Evolutionary conservation across 2,888 invertebrate genomes (phyloP), one percentile per base, ranked within the genome.

Genomic region (Uropetala carovei): DNA sequence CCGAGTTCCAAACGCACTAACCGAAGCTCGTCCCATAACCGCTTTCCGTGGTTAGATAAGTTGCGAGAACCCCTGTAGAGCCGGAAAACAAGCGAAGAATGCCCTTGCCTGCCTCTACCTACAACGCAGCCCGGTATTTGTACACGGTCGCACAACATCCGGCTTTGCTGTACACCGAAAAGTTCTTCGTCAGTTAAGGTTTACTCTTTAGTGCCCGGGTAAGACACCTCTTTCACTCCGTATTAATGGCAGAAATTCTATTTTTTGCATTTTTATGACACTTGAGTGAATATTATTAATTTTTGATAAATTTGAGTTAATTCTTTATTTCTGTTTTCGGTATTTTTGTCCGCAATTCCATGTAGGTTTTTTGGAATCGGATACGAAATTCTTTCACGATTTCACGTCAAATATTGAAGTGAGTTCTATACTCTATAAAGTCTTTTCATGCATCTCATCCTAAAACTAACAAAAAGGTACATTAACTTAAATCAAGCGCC

Each of bases 171-270:
- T 27, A 22, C 56, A 58, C 85, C 89, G 89, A 60, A 64, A 89
- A 89, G 60, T 60, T 89, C 58, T 64, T 60, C 60, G 30, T 64
- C 89, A 27, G 64, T 86, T 86, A 58, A 86, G 58, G 85, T 89
- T 89, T 89, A 43, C 89, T 75, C 89, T 89, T 89, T 64, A 64
- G 64, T 89, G 43, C 64, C 89, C 89, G 89, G 89, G 64, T 89
- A 89, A 89, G 68, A 64, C 89, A 89, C 85, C 10, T 30, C 85
- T 22, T 57, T 22, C 89, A 16, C 60, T 60, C 89, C 64, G 30
- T 64, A 64, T 30, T 64, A 43, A 89, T 89, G 89, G 89, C 64
- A 89, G 30, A 59, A 60, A 86, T n/a, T n/a, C n/a, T n/a, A n/a
- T n/a, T n/a, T n/a, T n/a, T n/a, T n/a, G n/a, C n/a, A n/a, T n/a